Percentiles rank a stretch among this genome's conserved stretches.
Evolutionary conservation across 2,888 invertebrate species (phyloP).

Genomic region (Pilophorus perplexus): DNA sequence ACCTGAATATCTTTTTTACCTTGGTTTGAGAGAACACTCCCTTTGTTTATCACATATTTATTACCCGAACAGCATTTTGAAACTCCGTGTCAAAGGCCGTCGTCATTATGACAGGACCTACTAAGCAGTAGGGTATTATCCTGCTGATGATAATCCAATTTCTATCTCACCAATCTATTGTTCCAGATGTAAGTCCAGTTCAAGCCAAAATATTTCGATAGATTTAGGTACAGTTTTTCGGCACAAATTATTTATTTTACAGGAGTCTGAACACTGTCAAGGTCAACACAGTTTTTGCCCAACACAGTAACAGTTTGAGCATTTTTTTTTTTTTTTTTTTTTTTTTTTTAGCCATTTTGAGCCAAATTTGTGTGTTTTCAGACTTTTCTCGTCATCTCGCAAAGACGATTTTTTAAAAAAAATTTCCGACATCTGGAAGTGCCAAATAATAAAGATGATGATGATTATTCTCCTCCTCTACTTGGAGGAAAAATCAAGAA

Average conservation of each 20-base stretch:
- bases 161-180: background rate
- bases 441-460: no score
- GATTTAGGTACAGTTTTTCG: background rate
- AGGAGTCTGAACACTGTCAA: slow-evolving; percentile 10
- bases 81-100: slow-evolving; percentile 1
- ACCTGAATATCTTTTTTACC: background rate
- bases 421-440: no score
- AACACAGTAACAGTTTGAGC: no score
- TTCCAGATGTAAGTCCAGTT: background rate
- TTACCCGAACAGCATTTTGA: background rate
- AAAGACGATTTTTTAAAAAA: no score
- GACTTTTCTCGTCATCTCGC: no score
- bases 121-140: background rate
- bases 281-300: no score
- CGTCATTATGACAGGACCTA: background rate
- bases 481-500: no score
- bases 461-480: no score
- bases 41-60: slow-evolving; percentile 1
- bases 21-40: slow-evolving; percentile 8
- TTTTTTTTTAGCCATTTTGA: no score
- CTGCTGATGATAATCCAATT: background rate
- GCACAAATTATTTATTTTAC: background rate
- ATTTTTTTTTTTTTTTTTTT: no score
- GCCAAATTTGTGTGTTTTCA: no score
- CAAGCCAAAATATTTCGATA: background rate